phyloP scores from a whole-genome alignment of 2,888 invertebrate genomes.

The Drosophila atripex region DNA sequence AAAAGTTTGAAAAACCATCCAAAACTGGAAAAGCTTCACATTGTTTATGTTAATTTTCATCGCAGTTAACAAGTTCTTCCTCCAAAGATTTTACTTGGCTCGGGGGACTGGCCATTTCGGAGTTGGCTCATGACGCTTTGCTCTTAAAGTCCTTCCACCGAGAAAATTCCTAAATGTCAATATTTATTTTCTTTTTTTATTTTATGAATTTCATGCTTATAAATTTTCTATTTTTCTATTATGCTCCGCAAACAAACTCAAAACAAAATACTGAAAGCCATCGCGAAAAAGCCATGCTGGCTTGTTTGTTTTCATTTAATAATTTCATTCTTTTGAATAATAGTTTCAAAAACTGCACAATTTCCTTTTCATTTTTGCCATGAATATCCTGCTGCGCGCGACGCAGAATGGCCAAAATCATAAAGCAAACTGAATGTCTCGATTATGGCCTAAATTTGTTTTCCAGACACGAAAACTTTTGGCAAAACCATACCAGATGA shows the following conservation, averaged over 20 bases:
- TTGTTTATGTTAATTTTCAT: slow-evolving; percentile 3
- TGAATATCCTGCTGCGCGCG: neutral
- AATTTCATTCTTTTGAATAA: neutral
- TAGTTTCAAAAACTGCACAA: neutral
- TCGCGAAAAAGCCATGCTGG: neutral
- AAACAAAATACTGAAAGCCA: slow-evolving; percentile 12
- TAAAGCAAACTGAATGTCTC: slow-evolving; percentile 27
- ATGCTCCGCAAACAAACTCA: neutral
- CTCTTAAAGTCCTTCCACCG: neutral
- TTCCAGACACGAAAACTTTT: slow-evolving; percentile 21
- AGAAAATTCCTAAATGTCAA: neutral
- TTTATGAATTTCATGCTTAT: neutral
- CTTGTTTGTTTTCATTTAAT: neutral
- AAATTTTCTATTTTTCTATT: slow-evolving; percentile 1
- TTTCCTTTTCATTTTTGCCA: slow-evolving; percentile 4
- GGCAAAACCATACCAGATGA: slow-evolving; percentile 49
- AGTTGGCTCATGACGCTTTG: neutral
- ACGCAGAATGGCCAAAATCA: slow-evolving; percentile 10
- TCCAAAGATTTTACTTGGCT: neutral
- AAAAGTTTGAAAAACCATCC: neutral
- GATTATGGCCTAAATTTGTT: slow-evolving; percentile 56
- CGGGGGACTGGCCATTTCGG: neutral
- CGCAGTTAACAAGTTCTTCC: neutral
- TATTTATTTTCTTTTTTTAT: neutral
- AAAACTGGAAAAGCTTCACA: neutral